phyloP scores from a whole-genome alignment of 2,113 vertebrate genomes.

The Chloroceryle aenea region DNA sequence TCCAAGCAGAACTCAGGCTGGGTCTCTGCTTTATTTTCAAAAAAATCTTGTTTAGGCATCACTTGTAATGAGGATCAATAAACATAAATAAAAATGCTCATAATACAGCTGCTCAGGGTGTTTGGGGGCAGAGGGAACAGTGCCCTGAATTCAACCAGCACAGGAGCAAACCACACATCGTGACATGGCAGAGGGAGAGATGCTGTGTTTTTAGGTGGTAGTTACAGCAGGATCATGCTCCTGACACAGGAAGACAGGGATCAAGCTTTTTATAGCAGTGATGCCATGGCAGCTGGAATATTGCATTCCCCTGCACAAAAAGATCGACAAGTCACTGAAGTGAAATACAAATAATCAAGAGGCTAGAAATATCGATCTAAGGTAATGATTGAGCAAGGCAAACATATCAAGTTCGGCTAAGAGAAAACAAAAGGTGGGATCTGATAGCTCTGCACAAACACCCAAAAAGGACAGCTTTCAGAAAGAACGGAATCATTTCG shows the following conservation, averaged over 20 bases:
- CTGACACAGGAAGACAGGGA: not conserved
- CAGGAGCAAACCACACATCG: not conserved
- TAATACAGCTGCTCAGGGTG: not conserved
- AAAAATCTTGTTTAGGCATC: not conserved
- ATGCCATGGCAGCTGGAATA: not conserved
- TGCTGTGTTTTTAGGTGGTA: rapidly evolving
- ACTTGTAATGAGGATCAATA: not conserved
- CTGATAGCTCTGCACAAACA: not conserved
- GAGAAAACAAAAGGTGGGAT: not conserved
- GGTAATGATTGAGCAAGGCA: not conserved
- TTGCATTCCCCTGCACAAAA: not conserved
- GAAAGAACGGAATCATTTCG: not conserved
- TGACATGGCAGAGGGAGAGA: rapidly evolving
- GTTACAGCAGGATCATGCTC: not conserved
- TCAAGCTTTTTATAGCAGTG: not conserved
- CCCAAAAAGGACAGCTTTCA: not conserved
- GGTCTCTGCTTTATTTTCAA: not conserved
- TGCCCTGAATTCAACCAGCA: not conserved
- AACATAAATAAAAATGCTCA: not conserved
- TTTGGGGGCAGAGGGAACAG: not conserved
- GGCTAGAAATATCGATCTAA: not conserved
- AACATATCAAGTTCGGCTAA: not conserved
- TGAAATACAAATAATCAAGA: constrained; percentile 28
- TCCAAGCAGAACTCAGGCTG: not conserved
- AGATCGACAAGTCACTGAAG: not conserved